Percentiles rank a stretch among this genome's conserved stretches.
Conservation (phyloP, 2,888 invertebrate species). For the Pristionchus japonicus region DNA sequence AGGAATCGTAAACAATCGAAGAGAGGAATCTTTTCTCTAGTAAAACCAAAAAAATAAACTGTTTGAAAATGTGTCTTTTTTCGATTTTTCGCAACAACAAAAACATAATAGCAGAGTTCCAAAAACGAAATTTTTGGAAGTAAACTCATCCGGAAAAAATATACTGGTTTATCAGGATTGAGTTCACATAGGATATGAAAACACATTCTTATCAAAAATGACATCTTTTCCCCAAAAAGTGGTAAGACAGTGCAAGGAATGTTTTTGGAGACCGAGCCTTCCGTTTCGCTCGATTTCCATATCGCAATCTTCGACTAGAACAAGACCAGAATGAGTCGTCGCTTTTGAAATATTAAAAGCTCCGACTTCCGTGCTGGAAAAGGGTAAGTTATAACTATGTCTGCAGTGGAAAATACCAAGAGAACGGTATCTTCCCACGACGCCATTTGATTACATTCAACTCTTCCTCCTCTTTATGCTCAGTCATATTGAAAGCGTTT, state of each 20-base stretch:
- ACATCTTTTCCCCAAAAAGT: not conserved
- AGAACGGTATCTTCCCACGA: not conserved
- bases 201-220: not conserved
- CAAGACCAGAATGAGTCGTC: not conserved
- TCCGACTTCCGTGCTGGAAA: not conserved
- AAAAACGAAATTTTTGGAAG: no score
- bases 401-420: not conserved
- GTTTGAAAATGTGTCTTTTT: no score
- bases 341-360: not conserved
- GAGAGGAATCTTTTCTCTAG: no score
- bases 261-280: not conserved
- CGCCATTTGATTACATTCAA: not conserved
- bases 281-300: not conserved
- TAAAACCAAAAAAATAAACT: no score
- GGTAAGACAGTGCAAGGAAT: not conserved
- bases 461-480: not conserved
- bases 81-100: no score
- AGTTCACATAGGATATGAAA: not conserved
- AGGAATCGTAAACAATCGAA: no score
- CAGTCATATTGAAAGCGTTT: not conserved
- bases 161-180: not conserved
- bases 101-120: no score
- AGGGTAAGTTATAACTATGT: not conserved
- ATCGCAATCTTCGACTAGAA: not conserved
- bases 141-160: no score